Base-by-base conservation (phyloP, 2,797 vertebrate genomes). In the Eutrigla gurnardus region DNA sequence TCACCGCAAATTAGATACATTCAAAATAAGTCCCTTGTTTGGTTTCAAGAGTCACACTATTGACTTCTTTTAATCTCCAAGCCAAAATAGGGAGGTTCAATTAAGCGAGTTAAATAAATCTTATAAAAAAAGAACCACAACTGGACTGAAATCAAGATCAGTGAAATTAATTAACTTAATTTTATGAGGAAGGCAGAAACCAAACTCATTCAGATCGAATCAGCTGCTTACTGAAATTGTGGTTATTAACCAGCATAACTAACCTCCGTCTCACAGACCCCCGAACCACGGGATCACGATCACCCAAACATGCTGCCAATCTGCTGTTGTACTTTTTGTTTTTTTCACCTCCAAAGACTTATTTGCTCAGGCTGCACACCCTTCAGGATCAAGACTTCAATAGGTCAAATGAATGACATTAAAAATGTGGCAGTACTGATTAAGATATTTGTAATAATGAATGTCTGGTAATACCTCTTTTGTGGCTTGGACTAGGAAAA, bases 21-120 rank as follows among this genome's bases (percentile, higher is more conserved):
- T 90, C 77, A 85, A 77, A 85, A 68, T 82, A 83, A 86, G 61
- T 65, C 63, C 65, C 55, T 76, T 66, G 71, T 87, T 90, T 84
- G 77, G 73, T 87, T 78, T 85, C 8, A 65, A 71, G 32, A 68
- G 57, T 82, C 55, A 33, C n/a, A 40, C 36, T 65, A 33, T 55
- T 68, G 15, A 69, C 61, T 69, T 64, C 58, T 61, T 60, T 67
- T 14, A 35, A 68, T 65, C 42, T 77, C 69, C 45, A 37, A 57
- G 43, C 35, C 25, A 70, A 70, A 78, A 66, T 39, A 67, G 2
- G 1, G 54, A 75, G 25, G 46, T 58, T 83, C 40, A 79, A 79
- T 49, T 49, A 35, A 54, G 35, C 3, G 0, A 65, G n/a, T 64
- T 58, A 80, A 81, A 65, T n/a, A 79, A 68, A 84, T 58, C 45